Conservation (phyloP, 35 echinoderm and acorn worm species). For the Amphiura filiformis region DNA sequence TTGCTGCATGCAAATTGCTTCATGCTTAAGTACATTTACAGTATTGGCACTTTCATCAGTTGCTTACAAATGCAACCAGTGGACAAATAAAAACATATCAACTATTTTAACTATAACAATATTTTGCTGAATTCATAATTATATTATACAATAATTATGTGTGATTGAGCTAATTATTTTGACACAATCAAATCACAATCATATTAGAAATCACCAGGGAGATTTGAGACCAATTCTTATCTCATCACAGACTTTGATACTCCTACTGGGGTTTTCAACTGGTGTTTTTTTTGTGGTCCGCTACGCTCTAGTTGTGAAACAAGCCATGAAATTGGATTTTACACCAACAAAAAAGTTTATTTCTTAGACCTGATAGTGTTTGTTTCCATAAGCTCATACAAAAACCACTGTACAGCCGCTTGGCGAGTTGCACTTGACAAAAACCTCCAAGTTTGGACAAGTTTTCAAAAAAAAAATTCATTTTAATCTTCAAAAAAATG, state of each 20-base stretch:
- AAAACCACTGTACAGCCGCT: background rate
- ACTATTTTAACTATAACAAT: too few species aligned
- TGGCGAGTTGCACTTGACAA: background rate
- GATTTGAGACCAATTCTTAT: background rate
- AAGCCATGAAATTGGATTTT: slow-evolving; percentile 9
- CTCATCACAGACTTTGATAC: background rate
- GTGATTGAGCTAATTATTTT: too few species aligned
- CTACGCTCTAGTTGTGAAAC: background rate
- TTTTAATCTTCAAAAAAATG: background rate
- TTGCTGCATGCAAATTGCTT: too few species aligned
- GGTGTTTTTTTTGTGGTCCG: background rate
- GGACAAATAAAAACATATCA: too few species aligned
- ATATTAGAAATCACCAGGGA: background rate
- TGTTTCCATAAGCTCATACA: background rate
- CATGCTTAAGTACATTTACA: too few species aligned
- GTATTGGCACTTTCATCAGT: too few species aligned
- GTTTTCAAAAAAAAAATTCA: background rate
- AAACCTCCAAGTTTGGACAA: background rate
- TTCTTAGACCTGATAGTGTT: background rate
- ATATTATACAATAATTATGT: too few species aligned
- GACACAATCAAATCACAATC: too few species aligned
- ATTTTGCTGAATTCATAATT: too few species aligned
- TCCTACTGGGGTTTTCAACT: background rate
- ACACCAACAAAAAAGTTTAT: background rate
- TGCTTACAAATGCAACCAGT: too few species aligned